Percentiles rank a stretch among this genome's conserved stretches.
phyloP scores from a whole-genome alignment of 2,888 invertebrate species.

The Elmis aenea region DNA sequence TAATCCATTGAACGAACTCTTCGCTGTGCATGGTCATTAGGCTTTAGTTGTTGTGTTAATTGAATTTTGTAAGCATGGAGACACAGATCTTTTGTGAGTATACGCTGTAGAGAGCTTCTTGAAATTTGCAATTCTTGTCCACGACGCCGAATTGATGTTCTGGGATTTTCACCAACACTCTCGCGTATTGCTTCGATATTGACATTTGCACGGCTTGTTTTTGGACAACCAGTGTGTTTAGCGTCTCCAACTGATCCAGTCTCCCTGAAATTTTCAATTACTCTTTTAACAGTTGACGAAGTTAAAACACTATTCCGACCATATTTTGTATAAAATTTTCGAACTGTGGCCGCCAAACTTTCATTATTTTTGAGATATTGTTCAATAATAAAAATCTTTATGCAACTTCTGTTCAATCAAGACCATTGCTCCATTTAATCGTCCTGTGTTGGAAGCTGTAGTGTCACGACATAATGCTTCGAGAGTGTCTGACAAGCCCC shows the following conservation, averaged over 20 bases:
- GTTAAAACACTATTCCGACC: too few species aligned
- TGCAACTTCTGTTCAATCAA: conserved; percentile 28
- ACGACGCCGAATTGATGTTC: conserved; percentile 31
- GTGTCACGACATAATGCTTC: conserved; percentile 30
- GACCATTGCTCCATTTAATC: conserved; percentile 24
- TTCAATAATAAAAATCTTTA: conserved; percentile 22
- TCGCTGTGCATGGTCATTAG: conserved; percentile 25
- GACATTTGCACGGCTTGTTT: conserved; percentile 24
- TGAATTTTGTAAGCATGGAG: too few species aligned
- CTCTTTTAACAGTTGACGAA: too few species aligned
- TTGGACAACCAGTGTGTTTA: too few species aligned
- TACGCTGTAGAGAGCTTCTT: conserved; percentile 16
- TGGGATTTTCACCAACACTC: conserved; percentile 31
- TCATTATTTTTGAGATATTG: too few species aligned
- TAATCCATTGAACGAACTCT: conserved; percentile 21
- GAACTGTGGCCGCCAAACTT: too few species aligned
- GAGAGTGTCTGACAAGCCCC: conserved; percentile 23
- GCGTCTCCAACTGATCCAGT: too few species aligned
- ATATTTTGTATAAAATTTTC: too few species aligned
- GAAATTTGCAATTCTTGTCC: conserved; percentile 26
- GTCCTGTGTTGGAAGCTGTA: conserved; percentile 29
- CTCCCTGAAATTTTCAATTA: too few species aligned
- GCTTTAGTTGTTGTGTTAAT: too few species aligned
- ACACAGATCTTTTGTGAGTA: conserved; percentile 20
- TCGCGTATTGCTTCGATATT: conserved; percentile 18